Conservation (phyloP, 2,888 invertebrate genomes). For the Ophion slaviceki region DNA sequence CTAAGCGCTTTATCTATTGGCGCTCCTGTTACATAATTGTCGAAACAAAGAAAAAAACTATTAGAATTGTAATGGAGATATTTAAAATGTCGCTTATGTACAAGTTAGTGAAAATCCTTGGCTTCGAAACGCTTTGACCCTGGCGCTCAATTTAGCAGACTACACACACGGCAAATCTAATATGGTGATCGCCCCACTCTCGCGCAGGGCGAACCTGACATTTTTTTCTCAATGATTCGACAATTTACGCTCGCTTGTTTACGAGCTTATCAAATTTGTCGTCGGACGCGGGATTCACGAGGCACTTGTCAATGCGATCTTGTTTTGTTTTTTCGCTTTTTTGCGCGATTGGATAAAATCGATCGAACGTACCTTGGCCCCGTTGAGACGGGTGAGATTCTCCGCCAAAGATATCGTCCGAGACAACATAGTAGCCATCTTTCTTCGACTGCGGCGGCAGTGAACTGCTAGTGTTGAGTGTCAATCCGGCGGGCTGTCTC, state of each 20-base stretch:
- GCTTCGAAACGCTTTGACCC: slow-evolving; percentile 80
- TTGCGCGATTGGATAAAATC: slow-evolving; percentile 41
- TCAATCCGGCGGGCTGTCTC: slow-evolving; percentile 65
- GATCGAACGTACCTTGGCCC: slow-evolving; percentile 87
- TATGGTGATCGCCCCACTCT: slow-evolving; percentile 77
- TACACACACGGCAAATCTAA: slow-evolving; percentile 77
- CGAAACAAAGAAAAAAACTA: neutral
- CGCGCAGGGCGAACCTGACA: slow-evolving; percentile 47
- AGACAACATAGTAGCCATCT: slow-evolving; percentile 92
- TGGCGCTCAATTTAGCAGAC: slow-evolving; percentile 83
- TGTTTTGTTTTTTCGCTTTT: neutral
- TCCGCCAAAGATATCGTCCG: slow-evolving; percentile 90
- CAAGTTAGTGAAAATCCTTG: slow-evolving; percentile 73
- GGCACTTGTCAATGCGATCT: neutral
- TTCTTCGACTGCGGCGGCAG: slow-evolving; percentile 80
- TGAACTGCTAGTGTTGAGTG: slow-evolving; percentile 72
- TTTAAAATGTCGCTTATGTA: slow-evolving; percentile 59
- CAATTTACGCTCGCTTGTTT: slow-evolving; percentile 5
- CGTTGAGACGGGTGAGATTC: slow-evolving; percentile 88
- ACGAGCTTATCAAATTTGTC: neutral
- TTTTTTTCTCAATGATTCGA: slow-evolving; percentile 4
- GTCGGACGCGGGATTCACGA: neutral
- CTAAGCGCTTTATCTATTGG: neutral
- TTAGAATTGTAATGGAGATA: slow-evolving; percentile 60
- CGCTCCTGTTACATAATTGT: slow-evolving; percentile 69